Conservation (phyloP, 2,113 vertebrate species). For the Callionymus lyra region DNA sequence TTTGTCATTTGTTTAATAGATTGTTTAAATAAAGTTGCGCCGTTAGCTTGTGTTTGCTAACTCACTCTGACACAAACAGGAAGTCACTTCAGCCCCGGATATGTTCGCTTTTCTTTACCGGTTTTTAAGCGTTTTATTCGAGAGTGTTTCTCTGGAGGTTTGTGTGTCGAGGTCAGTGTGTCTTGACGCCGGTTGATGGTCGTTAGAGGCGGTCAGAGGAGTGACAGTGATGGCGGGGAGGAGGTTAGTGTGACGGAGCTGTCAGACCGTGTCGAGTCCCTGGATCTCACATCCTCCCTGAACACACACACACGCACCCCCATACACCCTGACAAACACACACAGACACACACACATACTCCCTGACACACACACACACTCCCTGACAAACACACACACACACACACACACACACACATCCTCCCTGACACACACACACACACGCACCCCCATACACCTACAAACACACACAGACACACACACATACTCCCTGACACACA, state of each 20-base stretch:
- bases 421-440: too few species aligned
- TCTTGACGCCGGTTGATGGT: neutral
- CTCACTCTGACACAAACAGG: constrained; percentile 3
- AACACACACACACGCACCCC: constrained; percentile 8
- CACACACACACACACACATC: too few species aligned
- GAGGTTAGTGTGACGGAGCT: constrained; percentile 38
- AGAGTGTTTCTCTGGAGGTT: neutral
- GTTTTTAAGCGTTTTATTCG: neutral
- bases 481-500: too few species aligned
- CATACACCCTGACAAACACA: too few species aligned
- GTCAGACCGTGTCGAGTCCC: constrained; percentile 12
- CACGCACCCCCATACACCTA: too few species aligned
- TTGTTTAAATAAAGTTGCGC: neutral
- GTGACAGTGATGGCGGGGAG: constrained; percentile 15
- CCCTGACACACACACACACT: too few species aligned
- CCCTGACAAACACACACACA: too few species aligned
- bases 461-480: too few species aligned
- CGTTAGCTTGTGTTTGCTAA: constrained; percentile 20
- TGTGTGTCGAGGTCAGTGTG: neutral
- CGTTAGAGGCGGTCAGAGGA: constrained; percentile 1
- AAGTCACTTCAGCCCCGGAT: neutral
- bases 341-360: constrained; percentile 6
- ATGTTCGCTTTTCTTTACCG: neutral
- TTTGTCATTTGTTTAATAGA: neutral
- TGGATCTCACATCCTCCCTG: constrained; percentile 17